phyloP scores from a whole-genome alignment of 2,888 invertebrate genomes.

The Lysandra bellargus region DNA sequence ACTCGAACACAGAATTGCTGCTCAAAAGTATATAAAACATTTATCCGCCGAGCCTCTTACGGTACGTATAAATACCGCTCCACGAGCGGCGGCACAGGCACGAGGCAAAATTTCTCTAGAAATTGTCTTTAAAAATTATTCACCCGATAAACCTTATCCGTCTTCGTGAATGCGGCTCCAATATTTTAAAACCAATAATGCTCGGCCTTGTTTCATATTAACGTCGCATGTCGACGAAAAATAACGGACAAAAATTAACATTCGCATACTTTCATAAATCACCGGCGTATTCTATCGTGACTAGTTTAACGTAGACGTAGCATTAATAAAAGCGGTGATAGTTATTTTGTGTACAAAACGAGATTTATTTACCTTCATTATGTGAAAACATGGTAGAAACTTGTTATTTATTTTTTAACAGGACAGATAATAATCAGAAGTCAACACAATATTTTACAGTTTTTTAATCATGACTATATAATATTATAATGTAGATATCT shows the following conservation, averaged over 20 bases:
- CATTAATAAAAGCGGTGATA: constrained; percentile 13
- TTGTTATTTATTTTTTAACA: background rate
- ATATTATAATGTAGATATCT: background rate
- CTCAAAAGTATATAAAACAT: background rate
- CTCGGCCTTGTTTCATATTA: constrained; percentile 19
- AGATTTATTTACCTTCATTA: constrained; percentile 19
- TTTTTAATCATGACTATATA: background rate
- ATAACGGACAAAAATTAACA: constrained; percentile 17
- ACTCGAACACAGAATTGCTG: background rate
- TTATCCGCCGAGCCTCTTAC: background rate
- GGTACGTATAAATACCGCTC: constrained; percentile 5
- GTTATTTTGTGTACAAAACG: background rate
- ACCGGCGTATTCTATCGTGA: constrained; percentile 13
- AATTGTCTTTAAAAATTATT: constrained; percentile 18
- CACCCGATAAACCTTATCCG: constrained; percentile 8
- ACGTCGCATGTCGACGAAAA: constrained; percentile 21
- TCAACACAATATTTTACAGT: constrained; percentile 1
- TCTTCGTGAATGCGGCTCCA: constrained; percentile 7
- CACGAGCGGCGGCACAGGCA: background rate
- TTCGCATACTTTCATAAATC: constrained; percentile 19
- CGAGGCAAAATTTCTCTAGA: constrained; percentile 5
- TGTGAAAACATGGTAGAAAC: background rate
- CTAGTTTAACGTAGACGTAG: constrained; percentile 6
- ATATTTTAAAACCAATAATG: constrained; percentile 21
- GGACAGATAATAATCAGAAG: constrained; percentile 18